Evolutionary conservation across 2,113 vertebrate genomes (phyloP).

Genomic region (Bufo bufo): DNA sequence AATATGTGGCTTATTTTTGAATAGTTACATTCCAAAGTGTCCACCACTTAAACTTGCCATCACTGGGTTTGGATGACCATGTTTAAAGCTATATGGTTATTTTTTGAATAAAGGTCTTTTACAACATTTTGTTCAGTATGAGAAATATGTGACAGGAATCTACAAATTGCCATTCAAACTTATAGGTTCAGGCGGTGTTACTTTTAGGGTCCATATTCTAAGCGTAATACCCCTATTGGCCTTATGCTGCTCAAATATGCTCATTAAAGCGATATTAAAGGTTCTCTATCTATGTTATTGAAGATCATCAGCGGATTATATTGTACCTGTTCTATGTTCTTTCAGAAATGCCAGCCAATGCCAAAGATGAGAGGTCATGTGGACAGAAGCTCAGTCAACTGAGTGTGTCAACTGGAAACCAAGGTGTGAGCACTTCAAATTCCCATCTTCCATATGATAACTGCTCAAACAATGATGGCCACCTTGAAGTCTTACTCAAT

Average conservation of each 20-base stretch:
- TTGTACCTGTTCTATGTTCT: neutral
- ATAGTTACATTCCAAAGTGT: neutral
- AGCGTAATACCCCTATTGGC: neutral
- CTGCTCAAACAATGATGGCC: conserved; percentile 68
- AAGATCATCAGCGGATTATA: no score
- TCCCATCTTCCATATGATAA: conserved; percentile 75
- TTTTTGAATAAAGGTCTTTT: no score
- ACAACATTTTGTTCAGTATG: no score
- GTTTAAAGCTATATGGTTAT: no score
- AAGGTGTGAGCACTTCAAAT: conserved; percentile 72
- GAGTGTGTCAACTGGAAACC: conserved; percentile 79
- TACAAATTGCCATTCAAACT: no score
- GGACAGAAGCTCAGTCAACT: conserved; percentile 91
- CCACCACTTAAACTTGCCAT: neutral
- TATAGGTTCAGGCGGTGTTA: no score
- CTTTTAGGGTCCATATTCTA: no score
- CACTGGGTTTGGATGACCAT: no score
- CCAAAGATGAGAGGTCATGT: conserved; percentile 87
- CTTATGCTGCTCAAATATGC: neutral
- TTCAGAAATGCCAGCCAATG: conserved; percentile 95
- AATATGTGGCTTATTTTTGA: neutral
- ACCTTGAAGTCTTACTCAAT: conserved; percentile 86
- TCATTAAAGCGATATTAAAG: no score
- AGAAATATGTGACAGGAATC: no score
- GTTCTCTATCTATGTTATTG: no score